Conservation (phyloP, 1,140 invertebrate species). For the Nasonia longicornis region DNA sequence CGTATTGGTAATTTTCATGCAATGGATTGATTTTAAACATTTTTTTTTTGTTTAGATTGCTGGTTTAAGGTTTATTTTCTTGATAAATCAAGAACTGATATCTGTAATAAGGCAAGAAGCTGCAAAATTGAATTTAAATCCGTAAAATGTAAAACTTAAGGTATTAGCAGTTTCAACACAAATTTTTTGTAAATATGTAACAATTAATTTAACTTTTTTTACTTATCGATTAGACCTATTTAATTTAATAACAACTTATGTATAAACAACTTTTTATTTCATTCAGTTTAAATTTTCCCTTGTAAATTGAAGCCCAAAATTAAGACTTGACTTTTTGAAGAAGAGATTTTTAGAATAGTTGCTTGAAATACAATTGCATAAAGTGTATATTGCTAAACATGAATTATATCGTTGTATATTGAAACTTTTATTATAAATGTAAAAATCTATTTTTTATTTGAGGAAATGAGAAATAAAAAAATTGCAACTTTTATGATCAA, state of each 20-base stretch:
- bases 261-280: neutral
- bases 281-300: neutral
- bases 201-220: constrained; percentile 3
- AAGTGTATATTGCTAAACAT: constrained; percentile 16
- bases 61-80: constrained; percentile 90
- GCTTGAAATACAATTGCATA: neutral
- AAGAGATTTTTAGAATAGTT: neutral
- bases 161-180: neutral
- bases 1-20: neutral
- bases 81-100: constrained; percentile 93
- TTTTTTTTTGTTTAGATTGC: constrained; percentile 76
- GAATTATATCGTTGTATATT: constrained; percentile 24
- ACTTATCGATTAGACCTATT: neutral
- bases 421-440: neutral
- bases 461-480: constrained; percentile 18
- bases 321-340: neutral
- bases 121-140: constrained; percentile 76
- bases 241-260: neutral
- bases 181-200: constrained; percentile 26
- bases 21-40: constrained; percentile 27
- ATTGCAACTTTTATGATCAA: constrained; percentile 51
- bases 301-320: constrained; percentile 14
- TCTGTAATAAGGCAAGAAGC: constrained; percentile 86
- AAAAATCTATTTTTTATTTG: constrained; percentile 22
- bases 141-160: constrained; percentile 49